A percentile compares a stretch with the other conserved stretches of the same genome.
phyloP scores from a whole-genome alignment of 2,888 invertebrate genomes.

The Strigamia maritima region DNA sequence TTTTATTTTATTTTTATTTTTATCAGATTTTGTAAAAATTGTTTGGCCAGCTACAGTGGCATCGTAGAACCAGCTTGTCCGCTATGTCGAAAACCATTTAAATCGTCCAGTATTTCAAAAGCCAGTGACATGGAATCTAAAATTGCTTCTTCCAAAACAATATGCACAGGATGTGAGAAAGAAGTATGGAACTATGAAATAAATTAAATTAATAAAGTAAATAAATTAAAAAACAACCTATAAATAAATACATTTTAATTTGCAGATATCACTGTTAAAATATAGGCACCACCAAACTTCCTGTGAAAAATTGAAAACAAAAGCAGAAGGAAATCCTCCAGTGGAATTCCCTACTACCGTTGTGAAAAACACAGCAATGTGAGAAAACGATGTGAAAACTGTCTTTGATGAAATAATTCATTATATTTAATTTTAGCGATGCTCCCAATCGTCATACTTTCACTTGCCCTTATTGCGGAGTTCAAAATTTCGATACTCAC shows the following conservation, averaged over 20 bases:
- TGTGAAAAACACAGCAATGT: not conserved
- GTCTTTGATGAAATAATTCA: no score
- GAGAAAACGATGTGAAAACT: not conserved
- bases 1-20: not conserved
- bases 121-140: constrained; percentile 35
- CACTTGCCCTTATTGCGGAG: constrained; percentile 40
- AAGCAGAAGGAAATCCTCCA: not conserved
- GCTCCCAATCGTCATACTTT: constrained; percentile 39
- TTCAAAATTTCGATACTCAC: constrained; percentile 39
- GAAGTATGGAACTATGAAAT: constrained; percentile 9
- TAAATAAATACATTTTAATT: not conserved
- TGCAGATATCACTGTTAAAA: not conserved
- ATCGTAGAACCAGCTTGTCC: constrained; percentile 40
- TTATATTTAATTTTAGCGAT: constrained; percentile 17
- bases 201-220: not conserved
- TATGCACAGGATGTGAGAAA: constrained; percentile 35
- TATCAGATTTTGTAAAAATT: constrained; percentile 27
- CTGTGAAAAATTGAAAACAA: not conserved
- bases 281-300: not conserved
- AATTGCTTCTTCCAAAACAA: not conserved
- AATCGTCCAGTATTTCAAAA: constrained; percentile 18
- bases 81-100: constrained; percentile 37
- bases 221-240: not conserved
- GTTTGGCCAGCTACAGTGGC: constrained; percentile 34
- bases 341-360: not conserved